Base-by-base conservation (phyloP, 2,797 vertebrate species). In the Chelon auratus region DNA sequence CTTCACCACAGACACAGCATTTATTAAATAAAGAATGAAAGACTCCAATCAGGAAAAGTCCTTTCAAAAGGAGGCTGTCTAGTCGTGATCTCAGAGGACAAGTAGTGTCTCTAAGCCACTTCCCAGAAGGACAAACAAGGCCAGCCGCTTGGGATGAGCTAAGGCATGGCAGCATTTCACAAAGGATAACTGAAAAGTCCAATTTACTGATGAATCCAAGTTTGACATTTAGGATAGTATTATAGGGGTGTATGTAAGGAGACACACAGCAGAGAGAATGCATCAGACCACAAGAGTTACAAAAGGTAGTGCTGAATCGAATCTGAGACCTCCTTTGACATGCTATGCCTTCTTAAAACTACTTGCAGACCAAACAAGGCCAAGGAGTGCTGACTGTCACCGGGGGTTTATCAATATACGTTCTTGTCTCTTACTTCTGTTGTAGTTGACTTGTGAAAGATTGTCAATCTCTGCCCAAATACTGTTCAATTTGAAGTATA, bases 281-380 rank as follows among this genome's bases (percentile, higher is more conserved):
- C 13, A 65, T 55, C 39, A 54, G 54, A 43, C 39, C 42, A 26
- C 24, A 26, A 15, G 0, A 64, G 37, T 54, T 50, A 64, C 33
- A 43, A 39, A 33, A 3, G 17, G 51, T 54, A 20, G 42, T 55
- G 51, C 30, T 33, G 30, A 33, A 33, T 33, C 30, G 24, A 26
- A 2, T 26, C 3, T 26, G 3, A 26, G 24, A 26, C 24, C 4
- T 26, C 24, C 24, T 26, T 26, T 26, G 24, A 26, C 24, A 26
- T 26, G 24, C 24, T 26, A 2, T 3, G 24, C 24, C 24, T 26
- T 26, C 24, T 22, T 22, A 22, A 22, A 43, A 68, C 20, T n/a
- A 7, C 18, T 36, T 60, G 26, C 30, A 42, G 26, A 20, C 14
- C 37, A 60, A 60, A 60, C 37, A 10, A 18, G 45, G 8, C 45